Base-by-base conservation (phyloP, 2,888 invertebrate species). In the Coenonympha glycerion region DNA sequence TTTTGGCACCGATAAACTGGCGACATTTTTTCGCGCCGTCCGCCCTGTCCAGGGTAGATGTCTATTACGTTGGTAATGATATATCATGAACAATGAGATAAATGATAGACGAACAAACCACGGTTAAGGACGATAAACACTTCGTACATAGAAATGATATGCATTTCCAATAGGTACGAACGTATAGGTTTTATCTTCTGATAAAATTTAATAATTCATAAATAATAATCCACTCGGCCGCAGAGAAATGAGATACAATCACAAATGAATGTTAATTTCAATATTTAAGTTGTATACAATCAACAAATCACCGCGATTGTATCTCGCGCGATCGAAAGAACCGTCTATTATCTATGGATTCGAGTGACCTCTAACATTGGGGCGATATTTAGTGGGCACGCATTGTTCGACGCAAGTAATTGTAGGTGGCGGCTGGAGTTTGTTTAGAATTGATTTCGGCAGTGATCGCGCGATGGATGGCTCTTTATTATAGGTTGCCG, bases 401-500 rank as follows among this genome's bases (percentile, higher is more conserved):
- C 75, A 82, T 84, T 84, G 83, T 84, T 78, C 74, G 66, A 64
- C 69, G 71, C 71, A 69, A 77, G 78, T 85, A 84, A 84, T 85
- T 85, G 82, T 81, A 83, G 83, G 83, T 82, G 81, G 78, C 76
- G 78, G 79, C 72, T 75, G 73, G 73, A 81, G 83, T 85, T 84
- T 84, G 82, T 85, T 85, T 84, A 82, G 83, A 87, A 86, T 86
- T 84, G 86, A 85, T 85, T 87, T 82, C 76, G 85, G 79, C 67
- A 69, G 68, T 74, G 85, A 86, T 83, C 72, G 64, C 61, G 61
- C 55, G 60, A 52, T 64, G 66, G 86, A 86, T 85, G 83, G 66
- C 55, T 67, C 69, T 62, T 79, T 81, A 83, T 83, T 81, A 81
- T 70, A 70, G 73, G 71, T 69, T 72, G 55, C 45, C 24, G 45